Evolutionary conservation across 2,113 vertebrate species (phyloP).

Genomic region (Oenanthe melanoleuca): DNA sequence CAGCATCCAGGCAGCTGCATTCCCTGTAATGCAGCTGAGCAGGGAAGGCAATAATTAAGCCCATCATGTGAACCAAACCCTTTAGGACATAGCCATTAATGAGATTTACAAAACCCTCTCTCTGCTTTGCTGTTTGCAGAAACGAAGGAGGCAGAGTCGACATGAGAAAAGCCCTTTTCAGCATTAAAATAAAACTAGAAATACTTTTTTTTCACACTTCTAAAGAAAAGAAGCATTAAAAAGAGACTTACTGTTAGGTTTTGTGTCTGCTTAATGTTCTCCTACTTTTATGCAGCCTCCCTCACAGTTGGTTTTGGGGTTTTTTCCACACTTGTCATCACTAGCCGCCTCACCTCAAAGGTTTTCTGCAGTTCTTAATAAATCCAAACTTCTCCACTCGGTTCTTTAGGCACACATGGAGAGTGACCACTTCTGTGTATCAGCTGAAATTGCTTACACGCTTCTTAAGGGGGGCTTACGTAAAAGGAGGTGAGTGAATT

Average conservation of each 20-base stretch:
- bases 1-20: background rate
- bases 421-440: background rate
- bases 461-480: background rate
- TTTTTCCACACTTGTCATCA: background rate
- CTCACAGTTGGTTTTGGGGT: background rate
- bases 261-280: background rate
- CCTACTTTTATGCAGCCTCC: background rate
- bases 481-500: background rate
- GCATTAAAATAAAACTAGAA: background rate
- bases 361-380: background rate
- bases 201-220: background rate
- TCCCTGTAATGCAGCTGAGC: background rate
- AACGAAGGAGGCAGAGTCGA: background rate
- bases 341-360: background rate
- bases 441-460: background rate
- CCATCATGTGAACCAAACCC: constrained; percentile 11
- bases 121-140: background rate
- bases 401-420: background rate
- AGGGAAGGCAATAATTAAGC: constrained; percentile 23
- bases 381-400: background rate
- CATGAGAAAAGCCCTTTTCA: background rate
- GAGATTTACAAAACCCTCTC: background rate
- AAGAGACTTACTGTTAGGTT: background rate
- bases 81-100: constrained; percentile 9
- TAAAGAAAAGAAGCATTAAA: background rate